Evolutionary conservation across 1,140 invertebrate genomes (phyloP), one percentile per base, ranked within the genome.

Genomic region (Heliconius himera): DNA sequence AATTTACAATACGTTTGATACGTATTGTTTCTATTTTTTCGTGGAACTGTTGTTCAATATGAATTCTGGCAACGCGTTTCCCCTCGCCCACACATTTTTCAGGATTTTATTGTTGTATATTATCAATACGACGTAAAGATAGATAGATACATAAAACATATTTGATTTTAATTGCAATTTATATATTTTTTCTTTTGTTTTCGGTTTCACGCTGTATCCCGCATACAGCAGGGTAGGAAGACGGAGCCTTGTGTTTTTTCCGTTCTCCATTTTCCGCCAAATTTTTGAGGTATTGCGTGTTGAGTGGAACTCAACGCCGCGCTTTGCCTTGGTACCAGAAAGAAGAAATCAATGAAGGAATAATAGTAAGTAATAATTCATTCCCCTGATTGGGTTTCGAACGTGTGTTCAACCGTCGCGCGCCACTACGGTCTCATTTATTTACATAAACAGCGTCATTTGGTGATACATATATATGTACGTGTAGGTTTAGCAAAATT

Each of bases 61-160:
- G 26, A 70, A 74, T 70, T 82, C 51, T 80, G 76, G 75, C 78
- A 76, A 72, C 33, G 3, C 41, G 49, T 70, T 70, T 56, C 49
- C 70, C 41, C 54, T 46, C 76, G 18, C 71, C 71, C 51, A 72
- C 76, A 51, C 71, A 73, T 76, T 66, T 29, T 66, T 29, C 22
- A 66, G 13, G 56, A 29, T 66, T 66, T 66, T 66, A 66, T 66
- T 26, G 26, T 29, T 29, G 60, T 66, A 66, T 26, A 66, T 22
- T 29, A 29, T 66, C 13, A 26, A 66, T 66, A 66, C 60, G 26
- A 26, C 11, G 60, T 5, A 66, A n/a, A 22, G 20, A n/a, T 56
- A 51, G 20, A n/a, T 56, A 51, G 16, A 18, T 51, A 20, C 2
- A 20, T 51, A 18, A 51, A 20, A 51, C 1, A 60, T 26, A 3